phyloP scores from a whole-genome alignment of 2,113 vertebrate species.

The Nothoprocta perdicaria region DNA sequence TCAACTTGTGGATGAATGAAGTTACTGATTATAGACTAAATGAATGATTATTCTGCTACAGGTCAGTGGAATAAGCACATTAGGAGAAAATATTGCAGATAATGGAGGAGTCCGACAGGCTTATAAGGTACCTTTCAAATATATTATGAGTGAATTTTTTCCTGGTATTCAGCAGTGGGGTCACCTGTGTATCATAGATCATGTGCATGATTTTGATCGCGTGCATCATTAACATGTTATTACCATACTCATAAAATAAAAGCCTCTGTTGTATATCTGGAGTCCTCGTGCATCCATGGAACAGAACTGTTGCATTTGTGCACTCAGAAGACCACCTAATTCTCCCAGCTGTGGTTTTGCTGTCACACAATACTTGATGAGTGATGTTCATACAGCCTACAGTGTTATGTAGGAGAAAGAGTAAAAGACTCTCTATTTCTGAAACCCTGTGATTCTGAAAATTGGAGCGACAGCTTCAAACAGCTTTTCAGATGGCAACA shows the following conservation, averaged over 20 bases:
- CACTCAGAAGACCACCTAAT: not conserved
- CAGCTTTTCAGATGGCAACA: not conserved
- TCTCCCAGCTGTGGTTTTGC: not conserved
- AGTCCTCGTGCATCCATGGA: not conserved
- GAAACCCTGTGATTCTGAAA: not conserved
- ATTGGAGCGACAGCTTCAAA: not conserved
- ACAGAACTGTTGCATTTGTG: not conserved
- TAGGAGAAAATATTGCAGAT: constrained; percentile 97
- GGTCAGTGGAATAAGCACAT: constrained; percentile 94
- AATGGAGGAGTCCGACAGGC: constrained; percentile 96
- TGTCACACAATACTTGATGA: too few relatives aligned
- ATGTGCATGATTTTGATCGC: too few relatives aligned
- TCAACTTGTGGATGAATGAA: not conserved
- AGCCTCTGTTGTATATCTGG: not conserved
- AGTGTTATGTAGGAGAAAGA: not conserved
- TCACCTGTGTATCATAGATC: not conserved
- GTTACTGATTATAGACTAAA: not conserved
- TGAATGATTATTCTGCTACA: constrained; percentile 39
- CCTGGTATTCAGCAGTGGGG: not conserved
- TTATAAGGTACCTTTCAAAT: constrained; percentile 84
- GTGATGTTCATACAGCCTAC: too few relatives aligned
- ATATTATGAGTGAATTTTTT: not conserved
- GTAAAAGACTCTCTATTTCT: not conserved
- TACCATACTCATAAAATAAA: not conserved
- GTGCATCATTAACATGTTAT: not conserved